Conservation (phyloP, 1,140 invertebrate species). For the Helicoverpa zea region DNA sequence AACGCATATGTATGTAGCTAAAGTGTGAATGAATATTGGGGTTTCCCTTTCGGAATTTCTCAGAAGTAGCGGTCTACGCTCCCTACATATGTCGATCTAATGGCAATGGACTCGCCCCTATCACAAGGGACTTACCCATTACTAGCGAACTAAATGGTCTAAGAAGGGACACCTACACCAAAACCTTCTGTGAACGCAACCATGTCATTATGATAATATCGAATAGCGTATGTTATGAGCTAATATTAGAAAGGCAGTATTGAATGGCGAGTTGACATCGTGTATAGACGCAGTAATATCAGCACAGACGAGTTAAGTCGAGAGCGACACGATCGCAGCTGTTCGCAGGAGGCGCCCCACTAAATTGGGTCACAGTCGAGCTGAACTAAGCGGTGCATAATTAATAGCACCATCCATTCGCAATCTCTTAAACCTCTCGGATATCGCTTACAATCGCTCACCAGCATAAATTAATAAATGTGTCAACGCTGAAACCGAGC, state of each 20-base stretch:
- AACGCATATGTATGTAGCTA: no score
- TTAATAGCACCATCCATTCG: constrained; percentile 65
- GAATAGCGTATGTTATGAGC: neutral
- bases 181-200: no score
- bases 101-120: no score
- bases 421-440: constrained; percentile 60
- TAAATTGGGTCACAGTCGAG: constrained; percentile 67
- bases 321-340: constrained; percentile 54
- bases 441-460: constrained; percentile 56
- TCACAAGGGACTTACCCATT: no score
- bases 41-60: no score
- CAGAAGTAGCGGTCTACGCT: no score
- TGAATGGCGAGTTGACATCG: neutral
- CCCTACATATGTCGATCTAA: no score
- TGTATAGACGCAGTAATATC: constrained; percentile 36
- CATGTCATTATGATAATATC: no score
- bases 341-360: constrained; percentile 53
- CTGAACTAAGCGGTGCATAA: constrained; percentile 71
- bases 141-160: neutral
- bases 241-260: neutral
- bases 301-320: constrained; percentile 49
- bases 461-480: constrained; percentile 49
- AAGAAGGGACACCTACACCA: no score
- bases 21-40: no score
- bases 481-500: constrained; percentile 35